phyloP scores from a whole-genome alignment of 2,797 vertebrate genomes.

The Gambelia wislizenii region DNA sequence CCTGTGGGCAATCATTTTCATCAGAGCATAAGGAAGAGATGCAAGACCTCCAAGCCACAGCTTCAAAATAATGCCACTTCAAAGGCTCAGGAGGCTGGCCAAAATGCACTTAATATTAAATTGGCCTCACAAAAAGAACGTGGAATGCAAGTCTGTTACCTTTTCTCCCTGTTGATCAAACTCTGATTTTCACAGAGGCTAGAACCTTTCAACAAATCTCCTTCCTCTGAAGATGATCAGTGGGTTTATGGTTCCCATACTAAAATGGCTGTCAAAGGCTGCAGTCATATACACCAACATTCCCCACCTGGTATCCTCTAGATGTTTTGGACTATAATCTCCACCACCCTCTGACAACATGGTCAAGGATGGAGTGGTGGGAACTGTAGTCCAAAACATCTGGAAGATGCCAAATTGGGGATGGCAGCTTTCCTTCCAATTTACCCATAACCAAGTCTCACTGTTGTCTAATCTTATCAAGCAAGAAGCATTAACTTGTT shows the following conservation, averaged over 20 bases:
- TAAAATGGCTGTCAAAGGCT: not conserved
- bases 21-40: conserved; percentile 27
- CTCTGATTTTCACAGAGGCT: not conserved
- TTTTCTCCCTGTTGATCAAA: not conserved
- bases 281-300: not conserved
- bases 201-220: not conserved
- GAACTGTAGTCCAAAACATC: too few relatives aligned
- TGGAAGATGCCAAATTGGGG: too few relatives aligned
- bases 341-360: not conserved
- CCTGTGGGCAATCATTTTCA: conserved; percentile 30
- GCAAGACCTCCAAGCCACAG: not conserved
- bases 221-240: not conserved
- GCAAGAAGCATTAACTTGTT: too few relatives aligned
- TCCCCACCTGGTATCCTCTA: not conserved
- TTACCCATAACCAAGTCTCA: not conserved
- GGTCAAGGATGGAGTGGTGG: not conserved
- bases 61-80: conserved; percentile 17
- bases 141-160: not conserved
- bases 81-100: not conserved
- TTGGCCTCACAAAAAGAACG: not conserved
- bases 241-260: not conserved
- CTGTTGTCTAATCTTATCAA: too few relatives aligned
- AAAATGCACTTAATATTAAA: conserved; percentile 15
- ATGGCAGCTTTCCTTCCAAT: not conserved
- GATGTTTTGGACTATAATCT: too few relatives aligned